Evolutionary conservation across 1,140 invertebrate genomes (phyloP).

Genomic region (Eupristina koningsbergeri): DNA sequence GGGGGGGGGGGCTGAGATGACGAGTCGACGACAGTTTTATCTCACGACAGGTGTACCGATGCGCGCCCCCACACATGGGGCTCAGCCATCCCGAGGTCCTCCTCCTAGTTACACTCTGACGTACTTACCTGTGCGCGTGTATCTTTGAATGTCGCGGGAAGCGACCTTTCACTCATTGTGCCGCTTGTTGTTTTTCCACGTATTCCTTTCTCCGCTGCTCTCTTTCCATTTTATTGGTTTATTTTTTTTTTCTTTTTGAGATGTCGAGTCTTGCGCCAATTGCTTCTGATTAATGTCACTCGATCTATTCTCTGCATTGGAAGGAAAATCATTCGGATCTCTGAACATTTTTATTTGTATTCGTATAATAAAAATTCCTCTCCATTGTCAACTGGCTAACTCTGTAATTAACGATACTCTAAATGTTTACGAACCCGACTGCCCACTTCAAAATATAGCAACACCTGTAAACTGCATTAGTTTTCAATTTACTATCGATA

Average conservation of each 20-base stretch:
- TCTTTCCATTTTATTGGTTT: neutral
- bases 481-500: too few species aligned
- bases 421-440: too few species aligned
- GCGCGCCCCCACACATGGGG: neutral
- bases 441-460: too few species aligned
- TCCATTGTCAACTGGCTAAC: too few species aligned
- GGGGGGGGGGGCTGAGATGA: constrained; percentile 39
- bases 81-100: neutral
- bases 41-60: constrained; percentile 50
- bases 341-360: too few species aligned
- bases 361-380: too few species aligned
- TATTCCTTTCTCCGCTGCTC: neutral
- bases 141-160: neutral
- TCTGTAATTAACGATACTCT: too few species aligned
- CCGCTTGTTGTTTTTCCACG: neutral
- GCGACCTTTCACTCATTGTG: neutral
- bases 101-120: neutral
- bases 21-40: constrained; percentile 37
- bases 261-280: neutral
- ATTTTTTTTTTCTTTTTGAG: too few species aligned
- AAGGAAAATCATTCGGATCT: too few species aligned
- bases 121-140: neutral
- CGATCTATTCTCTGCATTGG: too few species aligned
- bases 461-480: too few species aligned
- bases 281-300: neutral